Evolutionary conservation across 1,140 invertebrate species (phyloP).

Genomic region (Drosophila guanche): DNA sequence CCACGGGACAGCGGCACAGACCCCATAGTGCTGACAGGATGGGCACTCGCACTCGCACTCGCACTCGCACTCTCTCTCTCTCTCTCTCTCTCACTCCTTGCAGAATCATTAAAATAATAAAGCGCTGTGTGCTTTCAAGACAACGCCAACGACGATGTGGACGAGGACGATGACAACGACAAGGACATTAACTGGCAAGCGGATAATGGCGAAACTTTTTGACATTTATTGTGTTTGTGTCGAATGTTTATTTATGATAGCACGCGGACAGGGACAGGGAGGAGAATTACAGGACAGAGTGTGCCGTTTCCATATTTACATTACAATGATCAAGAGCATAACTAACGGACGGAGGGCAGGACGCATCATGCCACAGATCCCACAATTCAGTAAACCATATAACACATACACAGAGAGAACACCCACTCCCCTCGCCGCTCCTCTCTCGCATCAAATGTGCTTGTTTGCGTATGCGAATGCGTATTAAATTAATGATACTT

Average conservation of each 20-base stretch:
- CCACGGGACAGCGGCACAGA: constrained; percentile 11
- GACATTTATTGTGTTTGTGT: constrained; percentile 82
- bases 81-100: constrained; percentile 19
- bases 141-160: constrained; percentile 26
- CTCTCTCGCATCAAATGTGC: constrained; percentile 33
- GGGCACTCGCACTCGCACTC: constrained; percentile 35
- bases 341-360: constrained; percentile 51
- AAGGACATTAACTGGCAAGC: constrained; percentile 67
- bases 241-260: constrained; percentile 82
- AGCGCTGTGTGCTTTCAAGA: constrained; percentile 56
- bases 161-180: constrained; percentile 51
- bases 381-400: background rate
- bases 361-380: constrained; percentile 4
- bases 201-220: constrained; percentile 80
- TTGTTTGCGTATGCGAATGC: constrained; percentile 65
- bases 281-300: too few relatives aligned
- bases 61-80: constrained; percentile 5
- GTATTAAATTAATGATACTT: constrained; percentile 83
- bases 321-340: constrained; percentile 75
- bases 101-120: constrained; percentile 81
- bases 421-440: background rate
- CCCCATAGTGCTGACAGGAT: constrained; percentile 32
- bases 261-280: constrained; percentile 43
- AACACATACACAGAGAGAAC: too few relatives aligned
- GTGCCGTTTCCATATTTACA: constrained; percentile 60